Evolutionary conservation across 2,797 vertebrate species (phyloP).

Genomic region (Moxostoma hubbsi): DNA sequence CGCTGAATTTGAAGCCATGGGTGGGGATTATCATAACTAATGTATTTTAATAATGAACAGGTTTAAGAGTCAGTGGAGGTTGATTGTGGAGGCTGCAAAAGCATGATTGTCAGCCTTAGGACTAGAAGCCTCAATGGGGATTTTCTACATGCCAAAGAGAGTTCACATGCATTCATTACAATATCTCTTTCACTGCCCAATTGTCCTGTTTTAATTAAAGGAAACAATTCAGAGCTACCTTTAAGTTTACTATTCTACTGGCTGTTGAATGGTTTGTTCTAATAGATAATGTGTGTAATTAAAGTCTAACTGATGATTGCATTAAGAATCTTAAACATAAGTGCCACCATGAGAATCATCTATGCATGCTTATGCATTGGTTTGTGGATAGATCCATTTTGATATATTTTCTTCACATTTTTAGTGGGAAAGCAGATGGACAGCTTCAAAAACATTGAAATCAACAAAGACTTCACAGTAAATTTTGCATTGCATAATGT

Average conservation of each 20-base stretch:
- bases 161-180: constrained; percentile 35
- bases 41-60: constrained; percentile 71
- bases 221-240: constrained; percentile 29
- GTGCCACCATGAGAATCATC: constrained; percentile 16
- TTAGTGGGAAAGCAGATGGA: not conserved
- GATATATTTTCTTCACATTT: not conserved
- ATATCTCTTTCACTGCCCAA: constrained; percentile 33
- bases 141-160: constrained; percentile 50
- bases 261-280: constrained; percentile 26
- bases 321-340: not conserved
- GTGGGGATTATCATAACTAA: constrained; percentile 72
- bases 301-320: not conserved
- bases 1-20: constrained; percentile 60
- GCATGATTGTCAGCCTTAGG: constrained; percentile 50
- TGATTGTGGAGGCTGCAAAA: constrained; percentile 52
- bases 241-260: constrained; percentile 28
- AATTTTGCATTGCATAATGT: not conserved
- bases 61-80: constrained; percentile 45
- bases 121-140: constrained; percentile 47
- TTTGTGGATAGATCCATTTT: not conserved
- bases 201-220: constrained; percentile 33
- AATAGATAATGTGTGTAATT: constrained; percentile 10
- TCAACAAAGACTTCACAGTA: not conserved
- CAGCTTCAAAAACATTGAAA: not conserved
- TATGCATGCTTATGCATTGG: not conserved